Base-by-base conservation (phyloP, 30 jellyfish, hydroid and myxozoan species). In the Pelagia noctiluca region DNA sequence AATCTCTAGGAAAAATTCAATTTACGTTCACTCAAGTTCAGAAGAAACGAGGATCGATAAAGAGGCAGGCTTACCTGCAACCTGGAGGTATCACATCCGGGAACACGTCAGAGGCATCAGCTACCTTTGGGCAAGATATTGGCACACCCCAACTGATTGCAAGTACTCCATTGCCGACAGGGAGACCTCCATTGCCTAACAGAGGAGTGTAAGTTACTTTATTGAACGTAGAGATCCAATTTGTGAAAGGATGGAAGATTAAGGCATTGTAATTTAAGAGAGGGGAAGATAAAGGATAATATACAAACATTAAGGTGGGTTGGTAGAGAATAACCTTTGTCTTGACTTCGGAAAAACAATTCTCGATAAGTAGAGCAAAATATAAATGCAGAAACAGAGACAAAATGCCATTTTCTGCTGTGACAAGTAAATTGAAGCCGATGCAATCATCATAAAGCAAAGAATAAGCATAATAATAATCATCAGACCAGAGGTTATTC, bases 21-120 rank as follows among this genome's bases (percentile, higher is more conserved):
- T 82, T 82, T 32, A 48, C 62, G 19, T 69, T 82, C 48, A 68
- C 92, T 1, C 92, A 82, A 52, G 72, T 69, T 13, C 68, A 82
- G 76, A 82, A 82, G 70, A 62, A 75, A 23, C 67, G 86, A 30
- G 92, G 53, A 22, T 82, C 92, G 1, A 63, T 50, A 0, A 54
- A 80, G 57, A 52, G 92, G 36, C 63, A 76, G 4, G 74, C 77
- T 0, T 50, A 60, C 73, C 13, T 57, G 38, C 26, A 10, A 52
- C 57, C 73, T 35, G 92, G 82, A 3, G 80, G 86, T n/a, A 66
- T 76, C 46, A 64, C 86, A 30, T 82, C 92, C 2, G 92, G 74
- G 11, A 82, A 82, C 73, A 69, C 84, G 19, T 82, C 92, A 33
- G 86, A 82, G 3, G 31, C 62, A 48, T 82, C 68, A 10, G 68